A percentile compares a stretch with the other conserved stretches of the same genome.
phyloP scores from a whole-genome alignment of 2,888 invertebrate genomes.

The Molanna angustata region DNA sequence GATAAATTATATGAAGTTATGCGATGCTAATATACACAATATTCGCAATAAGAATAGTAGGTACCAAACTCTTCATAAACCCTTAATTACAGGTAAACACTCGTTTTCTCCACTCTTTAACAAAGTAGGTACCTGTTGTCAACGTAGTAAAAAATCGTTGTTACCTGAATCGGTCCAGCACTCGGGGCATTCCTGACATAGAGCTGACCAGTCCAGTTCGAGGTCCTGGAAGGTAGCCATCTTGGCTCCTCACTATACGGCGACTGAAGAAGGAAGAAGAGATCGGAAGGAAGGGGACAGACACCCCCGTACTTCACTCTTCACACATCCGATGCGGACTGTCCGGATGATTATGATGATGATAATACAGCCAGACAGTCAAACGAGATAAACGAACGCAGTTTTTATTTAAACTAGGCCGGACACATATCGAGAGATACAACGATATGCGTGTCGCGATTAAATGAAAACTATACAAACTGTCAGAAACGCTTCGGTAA shows the following conservation, averaged over 20 bases:
- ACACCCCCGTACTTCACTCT: neutral
- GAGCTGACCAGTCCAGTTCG: slow-evolving; percentile 62
- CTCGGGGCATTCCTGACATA: slow-evolving; percentile 60
- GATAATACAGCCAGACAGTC: neutral
- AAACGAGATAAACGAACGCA: neutral
- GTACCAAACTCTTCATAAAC: neutral
- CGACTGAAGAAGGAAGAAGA: no score
- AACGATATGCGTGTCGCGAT: slow-evolving; percentile 13
- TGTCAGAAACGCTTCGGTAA: slow-evolving; percentile 9
- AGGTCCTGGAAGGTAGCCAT: slow-evolving; percentile 67
- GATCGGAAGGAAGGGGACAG: no score
- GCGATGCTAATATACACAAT: no score
- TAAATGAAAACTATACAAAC: neutral
- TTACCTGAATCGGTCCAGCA: slow-evolving; percentile 64
- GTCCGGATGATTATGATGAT: neutral
- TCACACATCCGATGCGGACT: no score
- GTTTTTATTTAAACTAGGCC: no score
- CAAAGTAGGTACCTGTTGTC: no score
- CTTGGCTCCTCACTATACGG: no score
- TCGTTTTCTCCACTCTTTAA: no score
- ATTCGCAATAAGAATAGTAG: no score
- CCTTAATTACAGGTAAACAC: neutral
- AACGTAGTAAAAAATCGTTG: no score
- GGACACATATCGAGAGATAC: slow-evolving; percentile 16
- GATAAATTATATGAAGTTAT: no score